Evolutionary conservation across 2,797 vertebrate genomes (phyloP).

Genomic region (Ciconia nigra): DNA sequence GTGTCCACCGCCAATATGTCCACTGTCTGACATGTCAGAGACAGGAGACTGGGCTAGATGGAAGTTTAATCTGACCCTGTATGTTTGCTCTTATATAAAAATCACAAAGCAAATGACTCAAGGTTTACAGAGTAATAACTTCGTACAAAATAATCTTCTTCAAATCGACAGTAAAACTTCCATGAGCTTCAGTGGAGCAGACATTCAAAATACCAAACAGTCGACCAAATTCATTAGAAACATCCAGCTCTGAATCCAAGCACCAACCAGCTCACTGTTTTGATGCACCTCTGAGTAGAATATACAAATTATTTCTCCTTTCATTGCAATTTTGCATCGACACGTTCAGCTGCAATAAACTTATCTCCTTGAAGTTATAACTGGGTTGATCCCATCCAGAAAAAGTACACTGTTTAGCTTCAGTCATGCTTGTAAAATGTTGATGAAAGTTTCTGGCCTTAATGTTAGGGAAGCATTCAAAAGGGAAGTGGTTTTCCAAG

Average conservation of each 20-base stretch:
- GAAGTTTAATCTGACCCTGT: background rate
- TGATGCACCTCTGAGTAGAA: background rate
- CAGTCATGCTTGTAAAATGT: conserved; percentile 27
- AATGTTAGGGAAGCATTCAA: background rate
- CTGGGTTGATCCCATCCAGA: background rate
- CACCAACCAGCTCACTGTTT: background rate
- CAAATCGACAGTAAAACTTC: background rate
- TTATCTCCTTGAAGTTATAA: background rate
- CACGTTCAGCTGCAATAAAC: background rate
- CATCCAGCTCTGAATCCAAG: background rate
- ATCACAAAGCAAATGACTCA: background rate
- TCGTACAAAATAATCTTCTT: background rate
- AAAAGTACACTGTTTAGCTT: background rate
- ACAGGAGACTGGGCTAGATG: background rate
- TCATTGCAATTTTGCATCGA: background rate
- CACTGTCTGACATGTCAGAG: background rate
- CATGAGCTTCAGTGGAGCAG: background rate
- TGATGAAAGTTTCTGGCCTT: conserved; percentile 33
- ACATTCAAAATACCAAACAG: background rate
- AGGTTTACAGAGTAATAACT: background rate
- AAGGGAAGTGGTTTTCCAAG: conserved; percentile 35
- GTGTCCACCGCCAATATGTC: rapidly evolving
- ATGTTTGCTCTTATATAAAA: background rate
- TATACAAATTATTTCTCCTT: background rate
- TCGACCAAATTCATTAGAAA: background rate